Percentiles rank a stretch among this genome's conserved stretches.
Conservation (phyloP, 2,888 invertebrate species). For the Ferrisia virgata region DNA sequence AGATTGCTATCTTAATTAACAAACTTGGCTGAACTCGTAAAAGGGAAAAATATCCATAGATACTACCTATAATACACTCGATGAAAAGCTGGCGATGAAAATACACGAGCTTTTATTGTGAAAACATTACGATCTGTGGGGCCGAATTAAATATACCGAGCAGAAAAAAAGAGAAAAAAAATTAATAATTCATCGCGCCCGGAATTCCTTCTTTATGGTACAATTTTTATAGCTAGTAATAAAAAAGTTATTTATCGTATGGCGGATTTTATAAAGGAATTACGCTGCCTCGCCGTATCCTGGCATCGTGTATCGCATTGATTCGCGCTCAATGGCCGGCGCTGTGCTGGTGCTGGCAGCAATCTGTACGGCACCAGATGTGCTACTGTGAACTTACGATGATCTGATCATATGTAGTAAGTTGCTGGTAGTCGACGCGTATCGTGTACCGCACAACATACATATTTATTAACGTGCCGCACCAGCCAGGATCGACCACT, state of each 20-base stretch:
- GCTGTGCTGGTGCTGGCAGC: too few relatives aligned
- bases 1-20: not conserved
- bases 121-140: constrained; percentile 6
- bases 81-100: not conserved
- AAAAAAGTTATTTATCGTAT: constrained; percentile 12
- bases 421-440: not conserved
- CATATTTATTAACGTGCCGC: not conserved
- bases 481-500: not conserved
- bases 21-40: not conserved
- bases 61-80: not conserved
- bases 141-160: not conserved
- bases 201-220: not conserved
- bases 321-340: not conserved
- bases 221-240: not conserved
- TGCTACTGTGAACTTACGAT: not conserved
- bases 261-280: constrained; percentile 24
- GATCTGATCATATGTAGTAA: not conserved
- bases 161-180: not conserved
- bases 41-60: too few relatives aligned
- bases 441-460: not conserved
- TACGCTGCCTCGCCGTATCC: not conserved
- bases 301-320: too few relatives aligned
- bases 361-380: constrained; percentile 14
- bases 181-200: constrained; percentile 21
- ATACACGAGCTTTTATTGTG: constrained; percentile 4